These are phyloP conservation scores for Takifugu bimaculatus DNA, from an alignment of 2,113 vertebrate species.

Conservation along the genomic window DNA sequence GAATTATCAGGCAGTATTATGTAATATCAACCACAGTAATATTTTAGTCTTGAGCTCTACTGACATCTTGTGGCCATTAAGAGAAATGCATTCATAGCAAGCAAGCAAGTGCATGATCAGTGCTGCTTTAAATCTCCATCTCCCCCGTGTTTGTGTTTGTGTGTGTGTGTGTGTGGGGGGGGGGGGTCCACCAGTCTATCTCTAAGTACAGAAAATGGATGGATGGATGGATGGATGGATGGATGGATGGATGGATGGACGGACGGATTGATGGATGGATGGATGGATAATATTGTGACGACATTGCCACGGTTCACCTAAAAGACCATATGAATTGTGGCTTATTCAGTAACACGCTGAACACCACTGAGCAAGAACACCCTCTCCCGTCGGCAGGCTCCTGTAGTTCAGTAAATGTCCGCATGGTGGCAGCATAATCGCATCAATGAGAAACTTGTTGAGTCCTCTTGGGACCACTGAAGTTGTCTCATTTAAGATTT, in stretches of 20 bases:
- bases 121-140: too few relatives aligned
- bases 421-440: slow-evolving; percentile 61
- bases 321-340: too few relatives aligned
- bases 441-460: slow-evolving; percentile 48
- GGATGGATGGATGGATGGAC: too few relatives aligned
- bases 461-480: too few relatives aligned
- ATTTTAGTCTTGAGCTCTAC: slow-evolving; percentile 24
- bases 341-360: too few relatives aligned
- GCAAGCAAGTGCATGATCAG: too few relatives aligned
- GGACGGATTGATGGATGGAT: neutral
- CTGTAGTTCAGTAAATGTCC: slow-evolving; percentile 36
- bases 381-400: neutral
- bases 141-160: too few relatives aligned
- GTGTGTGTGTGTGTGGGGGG: too few relatives aligned
- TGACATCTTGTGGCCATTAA: slow-evolving; percentile 44
- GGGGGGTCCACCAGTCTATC: neutral
- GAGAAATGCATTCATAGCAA: neutral
- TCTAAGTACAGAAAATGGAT: neutral
- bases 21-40: too few relatives aligned
- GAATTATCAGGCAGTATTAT: too few relatives aligned
- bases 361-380: neutral
- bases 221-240: neutral
- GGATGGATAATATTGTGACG: too few relatives aligned
- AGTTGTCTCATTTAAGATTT: too few relatives aligned
- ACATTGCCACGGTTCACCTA: neutral